phyloP scores from a whole-genome alignment of 2,888 invertebrate genomes.

The Heteromyza rotundicornis region DNA sequence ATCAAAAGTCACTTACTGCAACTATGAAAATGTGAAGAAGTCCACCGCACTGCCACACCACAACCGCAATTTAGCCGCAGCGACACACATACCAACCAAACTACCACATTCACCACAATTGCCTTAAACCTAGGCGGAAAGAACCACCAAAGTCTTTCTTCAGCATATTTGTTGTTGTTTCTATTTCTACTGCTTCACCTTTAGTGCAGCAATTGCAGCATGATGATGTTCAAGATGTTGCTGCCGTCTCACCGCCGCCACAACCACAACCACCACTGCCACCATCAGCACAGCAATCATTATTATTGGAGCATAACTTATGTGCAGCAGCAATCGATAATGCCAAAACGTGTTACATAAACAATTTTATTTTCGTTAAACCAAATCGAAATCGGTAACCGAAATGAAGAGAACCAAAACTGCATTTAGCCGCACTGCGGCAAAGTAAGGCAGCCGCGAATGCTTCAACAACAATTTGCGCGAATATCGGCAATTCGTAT shows the following conservation, averaged over 20 bases:
- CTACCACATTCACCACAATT: too few relatives aligned
- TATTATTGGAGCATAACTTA: constrained; percentile 30
- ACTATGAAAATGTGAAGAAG: too few relatives aligned
- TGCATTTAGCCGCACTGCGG: constrained; percentile 11
- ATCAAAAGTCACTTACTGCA: too few relatives aligned
- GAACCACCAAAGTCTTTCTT: too few relatives aligned
- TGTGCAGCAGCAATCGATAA: constrained; percentile 29
- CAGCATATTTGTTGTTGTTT: too few relatives aligned
- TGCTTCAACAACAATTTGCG: constrained; percentile 7
- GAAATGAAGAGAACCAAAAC: constrained; percentile 14
- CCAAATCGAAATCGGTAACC: constrained; percentile 6
- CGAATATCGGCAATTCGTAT: background rate
- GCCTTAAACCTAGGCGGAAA: too few relatives aligned
- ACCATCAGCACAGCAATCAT: constrained; percentile 10
- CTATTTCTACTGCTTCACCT: too few relatives aligned
- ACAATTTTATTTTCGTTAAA: constrained; percentile 29
- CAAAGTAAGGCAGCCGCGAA: constrained; percentile 13
- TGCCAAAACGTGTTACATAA: constrained; percentile 33
- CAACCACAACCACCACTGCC: background rate
- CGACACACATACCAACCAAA: too few relatives aligned
- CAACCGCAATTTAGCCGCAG: too few relatives aligned
- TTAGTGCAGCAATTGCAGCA: too few relatives aligned
- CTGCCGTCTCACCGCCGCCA: background rate
- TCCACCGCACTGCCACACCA: too few relatives aligned
- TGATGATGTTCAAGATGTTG: too few relatives aligned